Evolutionary conservation across 2,797 vertebrate species (phyloP), one percentile per base, ranked within the genome.

Genomic region (Morelia viridis): DNA sequence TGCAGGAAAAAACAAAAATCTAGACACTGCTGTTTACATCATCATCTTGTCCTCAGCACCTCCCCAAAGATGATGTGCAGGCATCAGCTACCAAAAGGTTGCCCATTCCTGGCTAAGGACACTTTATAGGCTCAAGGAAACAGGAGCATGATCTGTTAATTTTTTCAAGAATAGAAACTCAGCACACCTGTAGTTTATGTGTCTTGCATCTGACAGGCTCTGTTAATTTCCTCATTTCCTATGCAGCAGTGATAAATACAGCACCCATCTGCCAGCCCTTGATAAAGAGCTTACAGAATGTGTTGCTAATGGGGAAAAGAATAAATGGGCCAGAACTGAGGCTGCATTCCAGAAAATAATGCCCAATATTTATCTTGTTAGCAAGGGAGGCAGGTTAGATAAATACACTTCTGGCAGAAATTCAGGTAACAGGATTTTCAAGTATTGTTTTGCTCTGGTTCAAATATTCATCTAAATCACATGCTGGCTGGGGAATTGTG

Each of bases 261-360:
- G 58, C 85, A 86, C 68, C 68, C 92, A 92, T 83, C 89, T 92
- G 89, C 89, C 85, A 90, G 50, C 85, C 61, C 68, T 87, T 88
- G 92, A 92, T 92, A 92, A 92, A 92, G 85, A 92, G 85, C 89
- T 90, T 71, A 83, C 68, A 83, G 85, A 87, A 90, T 90, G 89
- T 90, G 71, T 92, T 90, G 68, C 92, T 90, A 92, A 92, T 90
- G 85, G 71, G 71, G 90, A 92, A 90, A 85, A 83, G 85, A 85
- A 92, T 90, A 92, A 90, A 90, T 92, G 85, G 88, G 85, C 65
- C 62, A 90, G 85, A 88, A 90, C 31, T 88, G 68, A 92, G 60
- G 68, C 50, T 88, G 58, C 85, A 92, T 92, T 64, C 90, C 89
- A 88, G 68, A 92, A 64, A 90, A 87, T 80, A 92, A 92, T 88